A percentile compares a stretch with the other conserved stretches of the same genome.
These are phyloP conservation scores for Hydrocynus forskahlii DNA, from an alignment of 2,797 vertebrate species.

Conservation along the genomic window DNA sequence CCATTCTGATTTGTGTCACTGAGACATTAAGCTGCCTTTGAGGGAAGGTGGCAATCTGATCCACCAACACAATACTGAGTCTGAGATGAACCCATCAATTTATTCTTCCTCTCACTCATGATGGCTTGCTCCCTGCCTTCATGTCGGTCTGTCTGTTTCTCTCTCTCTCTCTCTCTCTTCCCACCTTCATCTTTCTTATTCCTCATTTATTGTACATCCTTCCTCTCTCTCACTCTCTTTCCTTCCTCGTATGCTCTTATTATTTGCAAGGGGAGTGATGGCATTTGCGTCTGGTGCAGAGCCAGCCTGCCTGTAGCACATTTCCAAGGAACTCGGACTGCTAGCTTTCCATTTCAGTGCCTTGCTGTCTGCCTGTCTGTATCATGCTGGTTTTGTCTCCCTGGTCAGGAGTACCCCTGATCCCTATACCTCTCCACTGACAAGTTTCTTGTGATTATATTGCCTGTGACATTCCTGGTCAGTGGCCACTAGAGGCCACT, in stretches of 20 bases:
- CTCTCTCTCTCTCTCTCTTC: conserved; percentile 27
- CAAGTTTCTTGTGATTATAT: conserved; percentile 3
- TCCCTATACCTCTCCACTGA: background rate
- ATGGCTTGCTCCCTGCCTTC: conserved; percentile 4
- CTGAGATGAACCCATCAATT: conserved; percentile 81
- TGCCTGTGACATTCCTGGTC: too few species aligned
- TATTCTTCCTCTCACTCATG: conserved; percentile 61
- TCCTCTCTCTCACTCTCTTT: conserved; percentile 9
- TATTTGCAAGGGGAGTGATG: conserved; percentile 45
- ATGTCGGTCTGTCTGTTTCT: background rate
- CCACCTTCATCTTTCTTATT: conserved; percentile 10
- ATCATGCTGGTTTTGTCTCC: background rate
- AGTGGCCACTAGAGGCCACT: too few species aligned
- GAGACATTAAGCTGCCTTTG: conserved; percentile 82
- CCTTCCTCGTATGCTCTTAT: conserved; percentile 1
- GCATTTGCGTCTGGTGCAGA: conserved; percentile 57
- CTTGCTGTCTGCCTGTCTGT: conserved; percentile 32
- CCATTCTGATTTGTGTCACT: conserved; percentile 78
- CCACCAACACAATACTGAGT: conserved; percentile 81
- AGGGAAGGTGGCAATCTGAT: conserved; percentile 80
- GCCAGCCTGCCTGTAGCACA: conserved; percentile 45
- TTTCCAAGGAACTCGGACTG: conserved; percentile 48
- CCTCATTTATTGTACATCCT: conserved; percentile 1
- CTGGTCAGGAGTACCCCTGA: conserved; percentile 25
- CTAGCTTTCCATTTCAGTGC: conserved; percentile 50